Evolutionary conservation across 1,140 invertebrate genomes (phyloP), one percentile per base, ranked within the genome.

Genomic region (Bombus superbus): DNA sequence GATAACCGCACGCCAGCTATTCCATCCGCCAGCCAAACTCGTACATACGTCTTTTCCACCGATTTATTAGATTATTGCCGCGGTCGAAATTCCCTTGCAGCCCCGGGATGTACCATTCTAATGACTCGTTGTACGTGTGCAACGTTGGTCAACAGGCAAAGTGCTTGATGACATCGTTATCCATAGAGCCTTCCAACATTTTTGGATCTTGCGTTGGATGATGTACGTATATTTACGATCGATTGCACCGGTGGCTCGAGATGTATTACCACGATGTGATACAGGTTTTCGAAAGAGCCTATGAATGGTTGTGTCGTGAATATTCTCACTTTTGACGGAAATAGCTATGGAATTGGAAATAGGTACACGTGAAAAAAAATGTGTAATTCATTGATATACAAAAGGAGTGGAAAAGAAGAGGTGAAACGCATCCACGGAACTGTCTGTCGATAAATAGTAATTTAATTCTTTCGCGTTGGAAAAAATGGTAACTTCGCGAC

Each of bases 31-130:
- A 62, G 42, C 18, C 53, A 47, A 42, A 35, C 73, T 28, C 71
- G 74, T 64, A 42, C 78, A 64, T 64, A 42, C 64, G 57, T 89
- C 69, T 77, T 76, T 40, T 1, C 40, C 18, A 32, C 64, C 87
- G 83, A 92, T 93, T 92, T 92, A 92, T 92, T 92, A 83, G 73
- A 86, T 90, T 90, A 90, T 90, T 88, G 86, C 71, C 80, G 81
- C 40, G 62, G 32, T 62, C 57, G 74, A 89, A 80, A 84, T 82
- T 62, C 44, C 69, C 53, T 25, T 57, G 38, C n/a, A 68, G 28
- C 32, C 11, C 13, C n/a, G 6, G 38, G 62, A 57, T 79, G 47
- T 35, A 35, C 62, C 68, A 68, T 68, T 81, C 62, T 82, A 74
- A 62, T 77, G 85, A 75, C 81, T 40, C 42, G 40, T 44, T 44